phyloP scores from a whole-genome alignment of 2,113 vertebrate genomes.

The Chrysochloris asiatica region DNA sequence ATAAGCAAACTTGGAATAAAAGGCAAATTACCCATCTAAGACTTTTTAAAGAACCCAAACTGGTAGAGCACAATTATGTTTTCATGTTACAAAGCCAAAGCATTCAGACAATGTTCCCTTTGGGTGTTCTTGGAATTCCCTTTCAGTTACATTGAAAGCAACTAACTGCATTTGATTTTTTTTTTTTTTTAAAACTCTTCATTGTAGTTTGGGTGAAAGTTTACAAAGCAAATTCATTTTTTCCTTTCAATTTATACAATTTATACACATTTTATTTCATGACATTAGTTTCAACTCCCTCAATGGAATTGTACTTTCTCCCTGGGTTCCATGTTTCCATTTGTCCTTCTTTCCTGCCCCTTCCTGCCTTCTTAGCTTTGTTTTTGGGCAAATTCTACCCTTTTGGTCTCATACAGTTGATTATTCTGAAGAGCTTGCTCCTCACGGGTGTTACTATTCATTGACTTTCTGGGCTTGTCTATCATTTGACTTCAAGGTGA shows the following conservation, averaged over 20 bases:
- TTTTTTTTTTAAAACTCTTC: background rate
- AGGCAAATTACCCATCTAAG: conserved; percentile 11
- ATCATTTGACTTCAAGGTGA: no score
- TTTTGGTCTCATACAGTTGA: no score
- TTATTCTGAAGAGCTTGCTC: no score
- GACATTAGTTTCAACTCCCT: background rate
- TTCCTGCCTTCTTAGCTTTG: no score
- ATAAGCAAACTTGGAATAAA: conserved; percentile 30
- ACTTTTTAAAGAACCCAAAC: conserved; percentile 35
- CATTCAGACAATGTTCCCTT: background rate
- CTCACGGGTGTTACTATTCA: no score
- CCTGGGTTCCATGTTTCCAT: no score
- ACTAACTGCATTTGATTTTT: background rate
- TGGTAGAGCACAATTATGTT: background rate
- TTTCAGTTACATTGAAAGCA: background rate
- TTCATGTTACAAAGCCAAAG: conserved; percentile 4
- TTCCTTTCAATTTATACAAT: background rate
- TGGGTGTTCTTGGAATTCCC: background rate
- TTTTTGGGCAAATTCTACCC: no score
- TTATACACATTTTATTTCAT: background rate
- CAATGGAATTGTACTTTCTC: no score
- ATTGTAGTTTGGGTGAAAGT: background rate
- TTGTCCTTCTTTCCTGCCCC: no score
- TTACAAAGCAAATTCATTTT: background rate
- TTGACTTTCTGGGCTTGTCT: no score